Evolutionary conservation across 2,797 vertebrate species (phyloP), one percentile per base, ranked within the genome.

Genomic region (Poecilia wingei): DNA sequence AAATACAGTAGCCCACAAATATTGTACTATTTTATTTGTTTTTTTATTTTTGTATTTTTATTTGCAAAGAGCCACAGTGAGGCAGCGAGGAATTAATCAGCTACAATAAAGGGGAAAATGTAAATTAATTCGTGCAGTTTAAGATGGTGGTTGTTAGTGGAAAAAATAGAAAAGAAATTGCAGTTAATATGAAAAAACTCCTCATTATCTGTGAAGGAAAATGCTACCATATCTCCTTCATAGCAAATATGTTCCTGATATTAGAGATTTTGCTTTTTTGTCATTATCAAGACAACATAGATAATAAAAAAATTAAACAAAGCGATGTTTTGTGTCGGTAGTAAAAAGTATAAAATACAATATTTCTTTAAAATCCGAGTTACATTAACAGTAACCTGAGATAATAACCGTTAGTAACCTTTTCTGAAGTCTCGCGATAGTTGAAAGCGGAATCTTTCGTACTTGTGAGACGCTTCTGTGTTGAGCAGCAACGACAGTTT

Each of bases 391-490:
- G 39, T 45, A 28, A 46, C 41, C 25, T 8, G n/a, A 70, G 68
- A 6, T 28, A 18, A 45, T 39, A 6, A 78, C 84, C 84, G 79
- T 82, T 47, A 71, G 82, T 92, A 89, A 88, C 84, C 82, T 82
- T 36, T 13, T 3, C 0, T 1, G 16, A 90, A 82, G 18, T 95
- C 93, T 95, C 95, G 96, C 96, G 96, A 95, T 94, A 95, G n/a
- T 79, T 33, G 7, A 46, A 68, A 74, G 87, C 90, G 94, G 95
- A 96, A 96, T 89, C 80, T 90, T 92, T 83, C 79, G 76, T 82
- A 79, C 86, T 76, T 81, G 85, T 93, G 87, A 80, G 92, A 84
- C 49, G 90, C 86, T 90, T 85, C 76, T 87, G 91, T 86, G 91
- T 68, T 84, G 86, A 86, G 45, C 84, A 77, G 92, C 80, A 49